Base-by-base conservation (phyloP, 2,888 invertebrate species). In the Labia minor region DNA sequence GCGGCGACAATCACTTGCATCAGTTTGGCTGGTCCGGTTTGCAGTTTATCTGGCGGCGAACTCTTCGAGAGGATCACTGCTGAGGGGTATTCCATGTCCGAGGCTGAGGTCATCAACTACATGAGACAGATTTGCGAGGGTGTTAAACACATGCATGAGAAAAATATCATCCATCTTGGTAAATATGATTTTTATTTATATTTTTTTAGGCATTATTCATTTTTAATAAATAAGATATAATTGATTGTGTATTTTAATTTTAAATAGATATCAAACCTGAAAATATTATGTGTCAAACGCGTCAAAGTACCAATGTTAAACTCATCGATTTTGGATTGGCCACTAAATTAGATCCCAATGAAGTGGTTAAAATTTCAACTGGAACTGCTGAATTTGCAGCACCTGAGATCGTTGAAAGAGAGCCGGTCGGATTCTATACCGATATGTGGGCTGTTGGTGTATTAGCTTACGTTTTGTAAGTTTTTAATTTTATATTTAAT, bases 371-470 rank as follows among this genome's bases (percentile, higher is more conserved):
- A 82, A 98, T 99, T 70, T 96, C 96, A 1, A 98, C 98, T 0
- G 98, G 98, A 68, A 99, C 99, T 0, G 98, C 99, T 0, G 99
- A 99, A 80, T 99, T 99, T 79, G 99, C 99, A 1, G 97, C 99
- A 61, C 99, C 99, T 0, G 99, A 99, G 83, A 96, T 99, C 70
- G 98, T 97, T 0, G 96, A 98, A 75, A 85, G 97, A 16, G 97
- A 99, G 78, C 95, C 98, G 0, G 98, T 99, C 69, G 99, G 99
- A 67, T 99, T 99, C 83, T 99, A 98, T 81, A 99, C 99, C 0
- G 99, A 99, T 77, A 99, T 99, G 99, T 99, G 99, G 99, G 97
- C 98, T 37, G 90, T 96, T 33, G 99, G 99, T 74, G 99, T 99
- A 1, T 83, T 99, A n/a, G 88, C 93, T 16, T 99, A 99, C 77